A percentile compares a stretch with the other conserved stretches of the same genome.
Conservation (phyloP, 2,113 vertebrate species). For the Chloebia gouldiae region DNA sequence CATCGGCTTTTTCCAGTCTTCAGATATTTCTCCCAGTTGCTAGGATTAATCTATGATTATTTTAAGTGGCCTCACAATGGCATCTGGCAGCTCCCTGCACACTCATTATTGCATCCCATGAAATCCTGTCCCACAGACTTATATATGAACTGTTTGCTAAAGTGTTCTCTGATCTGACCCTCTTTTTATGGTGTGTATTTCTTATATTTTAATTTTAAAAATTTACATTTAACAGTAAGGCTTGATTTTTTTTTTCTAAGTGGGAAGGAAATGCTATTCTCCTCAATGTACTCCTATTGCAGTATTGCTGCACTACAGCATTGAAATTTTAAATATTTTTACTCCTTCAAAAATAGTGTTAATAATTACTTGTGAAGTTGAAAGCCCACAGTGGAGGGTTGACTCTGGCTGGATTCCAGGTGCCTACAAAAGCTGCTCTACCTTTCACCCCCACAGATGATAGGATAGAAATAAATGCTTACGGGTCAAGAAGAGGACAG, state of each 20-base stretch:
- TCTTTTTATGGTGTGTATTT: not conserved
- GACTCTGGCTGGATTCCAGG: not conserved
- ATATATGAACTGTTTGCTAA: not conserved
- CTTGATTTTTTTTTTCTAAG: not conserved
- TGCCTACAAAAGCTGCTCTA: not conserved
- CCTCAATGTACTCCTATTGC: not conserved
- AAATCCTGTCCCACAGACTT: not conserved
- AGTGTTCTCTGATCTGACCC: not conserved
- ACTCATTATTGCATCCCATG: accelerated
- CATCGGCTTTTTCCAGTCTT: not conserved
- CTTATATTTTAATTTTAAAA: not conserved
- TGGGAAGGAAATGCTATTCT: not conserved
- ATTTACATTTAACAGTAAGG: not conserved
- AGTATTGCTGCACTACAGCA: not conserved
- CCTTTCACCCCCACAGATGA: not conserved
- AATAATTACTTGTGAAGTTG: not conserved
- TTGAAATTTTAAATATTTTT: not conserved
- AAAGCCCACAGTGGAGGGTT: not conserved
- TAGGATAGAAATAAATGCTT: not conserved
- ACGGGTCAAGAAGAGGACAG: not conserved
- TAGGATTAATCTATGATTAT: not conserved
- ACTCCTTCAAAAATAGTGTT: not conserved
- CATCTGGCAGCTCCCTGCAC: not conserved
- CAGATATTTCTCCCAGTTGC: accelerated
- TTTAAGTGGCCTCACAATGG: not conserved